These are phyloP conservation scores for Stegodyphus dumicola DNA, from an alignment of 1,140 invertebrate species.

Conservation along the genomic window DNA sequence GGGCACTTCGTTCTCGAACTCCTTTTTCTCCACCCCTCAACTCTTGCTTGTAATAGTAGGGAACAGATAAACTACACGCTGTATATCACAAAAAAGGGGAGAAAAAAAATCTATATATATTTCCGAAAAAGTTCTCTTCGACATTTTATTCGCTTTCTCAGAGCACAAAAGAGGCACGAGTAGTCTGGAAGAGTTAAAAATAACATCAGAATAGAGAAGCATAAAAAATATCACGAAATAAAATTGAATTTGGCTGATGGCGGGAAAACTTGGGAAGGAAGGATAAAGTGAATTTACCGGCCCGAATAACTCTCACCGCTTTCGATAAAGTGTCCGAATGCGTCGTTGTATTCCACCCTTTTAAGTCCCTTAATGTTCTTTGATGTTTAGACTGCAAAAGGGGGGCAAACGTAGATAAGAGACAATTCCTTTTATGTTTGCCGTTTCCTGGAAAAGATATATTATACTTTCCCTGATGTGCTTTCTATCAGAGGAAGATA, in stretches of 20 bases:
- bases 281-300: conserved; percentile 45
- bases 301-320: not conserved
- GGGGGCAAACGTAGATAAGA: conserved; percentile 31
- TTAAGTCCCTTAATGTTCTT: conserved; percentile 36
- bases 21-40: not conserved
- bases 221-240: conserved; percentile 35
- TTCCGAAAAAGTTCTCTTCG: not conserved
- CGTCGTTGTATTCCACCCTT: conserved; percentile 23
- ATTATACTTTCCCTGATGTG: too few relatives aligned
- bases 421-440: conserved; percentile 42
- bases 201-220: conserved; percentile 17
- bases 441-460: not conserved
- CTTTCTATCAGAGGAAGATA: too few relatives aligned
- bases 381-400: conserved; percentile 34
- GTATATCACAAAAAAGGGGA: not conserved
- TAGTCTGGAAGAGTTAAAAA: conserved; percentile 19
- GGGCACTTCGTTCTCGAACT: not conserved
- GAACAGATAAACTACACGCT: conserved; percentile 27
- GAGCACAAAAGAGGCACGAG: conserved; percentile 26
- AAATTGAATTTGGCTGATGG: conserved; percentile 49
- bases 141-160: conserved; percentile 32
- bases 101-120: not conserved
- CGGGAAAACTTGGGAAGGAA: conserved; percentile 39
- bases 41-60: conserved; percentile 1
- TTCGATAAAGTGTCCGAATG: conserved; percentile 32